Evolutionary conservation across 2,888 invertebrate species (phyloP), one percentile per base, ranked within the genome.

Genomic region (Junonia oenone): DNA sequence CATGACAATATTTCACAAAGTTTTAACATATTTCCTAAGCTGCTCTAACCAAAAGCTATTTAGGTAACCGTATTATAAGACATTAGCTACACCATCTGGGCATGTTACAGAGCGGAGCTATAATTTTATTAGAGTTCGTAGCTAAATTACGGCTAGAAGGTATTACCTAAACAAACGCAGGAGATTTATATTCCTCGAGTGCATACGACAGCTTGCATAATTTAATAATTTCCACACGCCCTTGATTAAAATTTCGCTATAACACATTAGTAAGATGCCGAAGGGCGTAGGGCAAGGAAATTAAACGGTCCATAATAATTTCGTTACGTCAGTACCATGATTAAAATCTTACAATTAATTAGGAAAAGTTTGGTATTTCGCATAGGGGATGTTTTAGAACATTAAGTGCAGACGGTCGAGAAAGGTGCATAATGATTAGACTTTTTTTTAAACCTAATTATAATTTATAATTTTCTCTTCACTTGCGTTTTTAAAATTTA

Each of bases 121-220:
- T 68, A 68, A 68, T 63, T 72, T 73, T 70, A 70, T 69, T 66
- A 73, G 69, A 62, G 63, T 69, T 67, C 62, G 64, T 53, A 52
- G 63, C 60, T 65, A 70, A 70, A 71, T 73, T 68, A 74, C 67
- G 63, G 66, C 67, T 63, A 66, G 61, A 67, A 68, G 65, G 67
- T 68, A 68, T 65, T 68, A 72, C 78, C 77, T 79, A 83, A 83
- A 76, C 78, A 83, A 83, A 83, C 76, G 68, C 62, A 48, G 61
- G 66, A 80, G 83, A 89, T 90, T 89, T 86, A 88, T 83, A 79
- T 76, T 73, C 71, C 64, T 69, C 63, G 83, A 86, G 81, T 90
- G 89, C 88, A 89, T 84, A 81, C 81, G 90, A 88, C 88, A 87
- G 86, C 73, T 76, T 88, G 88, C 87, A 88, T 88, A 90, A 88